phyloP scores from a whole-genome alignment of 2,888 invertebrate genomes.

The Cryptosula pallasiana region DNA sequence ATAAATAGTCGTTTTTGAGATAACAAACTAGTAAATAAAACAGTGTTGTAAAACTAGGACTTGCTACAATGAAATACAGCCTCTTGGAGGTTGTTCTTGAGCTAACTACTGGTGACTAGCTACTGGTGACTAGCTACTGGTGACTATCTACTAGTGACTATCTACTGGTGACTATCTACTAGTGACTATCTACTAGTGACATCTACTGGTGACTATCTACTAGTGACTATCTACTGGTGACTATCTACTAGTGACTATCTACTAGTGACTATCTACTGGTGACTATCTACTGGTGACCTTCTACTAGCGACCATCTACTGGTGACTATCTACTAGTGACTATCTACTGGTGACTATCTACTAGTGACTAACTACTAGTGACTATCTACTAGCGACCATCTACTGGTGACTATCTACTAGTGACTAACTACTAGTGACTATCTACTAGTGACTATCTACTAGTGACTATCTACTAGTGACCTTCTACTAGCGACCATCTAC shows the following conservation, averaged over 20 bases:
- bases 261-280: not conserved
- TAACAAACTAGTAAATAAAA: too few species aligned
- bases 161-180: not conserved
- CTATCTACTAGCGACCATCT: not conserved
- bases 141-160: not conserved
- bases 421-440: not conserved
- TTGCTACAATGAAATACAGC: too few species aligned
- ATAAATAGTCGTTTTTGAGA: too few species aligned
- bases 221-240: not conserved
- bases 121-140: not conserved
- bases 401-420: not conserved
- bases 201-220: not conserved
- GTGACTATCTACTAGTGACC: not conserved
- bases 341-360: not conserved
- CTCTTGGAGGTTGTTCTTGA: too few species aligned
- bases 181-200: not conserved
- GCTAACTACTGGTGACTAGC: not conserved
- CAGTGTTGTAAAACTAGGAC: too few species aligned
- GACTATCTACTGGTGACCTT: not conserved
- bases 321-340: not conserved
- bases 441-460: not conserved
- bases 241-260: not conserved
- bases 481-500: not conserved
- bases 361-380: not conserved
- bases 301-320: not conserved